Evolutionary conservation across 2,888 invertebrate genomes (phyloP), one percentile per base, ranked within the genome.

Genomic region (Phoronis australis): DNA sequence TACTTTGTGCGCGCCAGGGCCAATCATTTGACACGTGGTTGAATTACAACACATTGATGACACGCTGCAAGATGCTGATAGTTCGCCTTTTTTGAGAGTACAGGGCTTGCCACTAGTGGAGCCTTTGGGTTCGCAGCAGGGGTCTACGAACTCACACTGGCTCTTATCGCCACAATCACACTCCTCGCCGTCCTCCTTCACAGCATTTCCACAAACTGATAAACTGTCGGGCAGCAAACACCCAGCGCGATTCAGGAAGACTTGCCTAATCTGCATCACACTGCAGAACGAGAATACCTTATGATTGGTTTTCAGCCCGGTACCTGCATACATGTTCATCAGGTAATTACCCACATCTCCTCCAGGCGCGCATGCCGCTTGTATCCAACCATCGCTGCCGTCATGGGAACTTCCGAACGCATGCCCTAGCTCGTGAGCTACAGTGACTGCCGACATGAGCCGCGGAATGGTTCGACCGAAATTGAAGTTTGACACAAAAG

Each of bases 371-470:
- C 67, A 66, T 3, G 23, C 5, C n/a, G 24, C 9, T 12, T 55
- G n/a, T n/a, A n/a, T n/a, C n/a, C n/a, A n/a, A n/a, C n/a, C 42
- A 9, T 25, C 27, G 0, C 39, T 35, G 12, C 48, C 38, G 47
- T 71, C 69, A 49, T 70, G 70, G 15, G 52, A 52, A 50, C 68
- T 64, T 9, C 71, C 71, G 53, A 71, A 68, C 51, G 58, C 61
- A 51, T 71, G 71, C 12, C 69, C 71, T 9, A 69, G 46, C 50
- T 71, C 71, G 49, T 71, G 71, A 0, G 61, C 51, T 1, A 70
- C 22, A 3, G 61, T 62, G 4, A 65, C 47, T 2, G 60, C 51
- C 25, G 56, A 47, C 35, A 58, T 53, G 25, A 59, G 54, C n/a
- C 54, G 41, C 18, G 63, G 57, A n/a, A 65, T 21, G 5, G 48